phyloP scores from a whole-genome alignment of 2,888 invertebrate species.

The Punctoribates punctum region DNA sequence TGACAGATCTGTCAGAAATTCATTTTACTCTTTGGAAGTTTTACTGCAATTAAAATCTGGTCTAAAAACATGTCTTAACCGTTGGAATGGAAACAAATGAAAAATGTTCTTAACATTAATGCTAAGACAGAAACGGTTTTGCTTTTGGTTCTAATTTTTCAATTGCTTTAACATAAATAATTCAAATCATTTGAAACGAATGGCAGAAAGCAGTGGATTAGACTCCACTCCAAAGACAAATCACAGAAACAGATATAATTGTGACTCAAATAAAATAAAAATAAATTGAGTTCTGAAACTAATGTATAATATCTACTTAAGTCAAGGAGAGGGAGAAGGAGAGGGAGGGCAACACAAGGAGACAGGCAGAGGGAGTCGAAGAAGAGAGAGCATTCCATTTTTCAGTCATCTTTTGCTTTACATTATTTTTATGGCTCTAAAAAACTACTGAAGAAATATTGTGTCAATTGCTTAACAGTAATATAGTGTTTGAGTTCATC shows the following conservation, averaged over 20 bases:
- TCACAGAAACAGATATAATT: conserved; percentile 7
- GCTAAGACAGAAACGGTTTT: not conserved
- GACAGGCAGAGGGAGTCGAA: too few relatives aligned
- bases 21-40: not conserved
- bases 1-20: conserved; percentile 14
- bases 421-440: not conserved
- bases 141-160: not conserved
- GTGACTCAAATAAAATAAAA: conserved; percentile 9
- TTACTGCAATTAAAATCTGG: conserved; percentile 18
- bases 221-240: not conserved
- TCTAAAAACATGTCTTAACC: not conserved
- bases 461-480: conserved; percentile 8
- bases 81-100: not conserved
- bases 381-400: not conserved
- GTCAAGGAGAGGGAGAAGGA: not conserved
- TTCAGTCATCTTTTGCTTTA: conserved; percentile 7
- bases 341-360: too few relatives aligned
- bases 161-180: not conserved
- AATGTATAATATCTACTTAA: conserved; percentile 11
- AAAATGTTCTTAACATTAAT: conserved; percentile 1
- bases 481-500: not conserved
- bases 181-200: not conserved
- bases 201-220: conserved; percentile 3
- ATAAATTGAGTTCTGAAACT: conserved; percentile 12
- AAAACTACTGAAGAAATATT: not conserved